A percentile compares a stretch with the other conserved stretches of the same genome.
Evolutionary conservation across 2,113 vertebrate genomes (phyloP).

Genomic region (Rhegmatorhina hoffmannsi): DNA sequence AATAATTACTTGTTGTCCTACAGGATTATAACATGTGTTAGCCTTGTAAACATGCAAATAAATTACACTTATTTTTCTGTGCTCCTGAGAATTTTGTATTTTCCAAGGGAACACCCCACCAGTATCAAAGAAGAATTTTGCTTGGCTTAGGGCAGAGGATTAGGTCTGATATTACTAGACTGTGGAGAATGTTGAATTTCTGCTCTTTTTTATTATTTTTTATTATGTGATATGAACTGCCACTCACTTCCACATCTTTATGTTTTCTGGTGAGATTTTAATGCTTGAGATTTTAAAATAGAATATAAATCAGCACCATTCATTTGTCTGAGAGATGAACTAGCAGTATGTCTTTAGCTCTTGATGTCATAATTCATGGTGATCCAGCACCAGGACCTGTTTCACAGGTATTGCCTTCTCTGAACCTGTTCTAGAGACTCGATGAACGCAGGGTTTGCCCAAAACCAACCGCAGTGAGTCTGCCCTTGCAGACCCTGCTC

Average conservation of each 20-base stretch:
- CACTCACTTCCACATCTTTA: not conserved
- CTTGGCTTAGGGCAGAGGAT: not conserved
- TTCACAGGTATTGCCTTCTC: not conserved
- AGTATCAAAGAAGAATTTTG: not conserved
- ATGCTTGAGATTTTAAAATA: not conserved
- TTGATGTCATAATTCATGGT: not conserved
- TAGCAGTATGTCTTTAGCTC: not conserved
- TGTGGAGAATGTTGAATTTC: not conserved
- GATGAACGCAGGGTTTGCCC: not conserved
- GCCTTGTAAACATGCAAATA: constrained; percentile 39
- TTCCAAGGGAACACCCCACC: not conserved
- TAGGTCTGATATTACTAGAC: not conserved
- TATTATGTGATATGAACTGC: not conserved
- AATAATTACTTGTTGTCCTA: constrained; percentile 55
- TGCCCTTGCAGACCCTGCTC: not conserved
- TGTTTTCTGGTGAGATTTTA: not conserved
- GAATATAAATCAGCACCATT: not conserved
- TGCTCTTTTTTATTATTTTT: not conserved
- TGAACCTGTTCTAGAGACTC: not conserved
- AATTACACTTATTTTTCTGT: constrained; percentile 1
- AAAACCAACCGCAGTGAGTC: not conserved
- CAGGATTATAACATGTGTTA: constrained; percentile 40
- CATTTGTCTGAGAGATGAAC: not conserved
- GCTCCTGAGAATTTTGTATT: not conserved
- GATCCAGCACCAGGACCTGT: not conserved